phyloP scores from a whole-genome alignment of 2,113 vertebrate species.

The Narcine bancroftii region DNA sequence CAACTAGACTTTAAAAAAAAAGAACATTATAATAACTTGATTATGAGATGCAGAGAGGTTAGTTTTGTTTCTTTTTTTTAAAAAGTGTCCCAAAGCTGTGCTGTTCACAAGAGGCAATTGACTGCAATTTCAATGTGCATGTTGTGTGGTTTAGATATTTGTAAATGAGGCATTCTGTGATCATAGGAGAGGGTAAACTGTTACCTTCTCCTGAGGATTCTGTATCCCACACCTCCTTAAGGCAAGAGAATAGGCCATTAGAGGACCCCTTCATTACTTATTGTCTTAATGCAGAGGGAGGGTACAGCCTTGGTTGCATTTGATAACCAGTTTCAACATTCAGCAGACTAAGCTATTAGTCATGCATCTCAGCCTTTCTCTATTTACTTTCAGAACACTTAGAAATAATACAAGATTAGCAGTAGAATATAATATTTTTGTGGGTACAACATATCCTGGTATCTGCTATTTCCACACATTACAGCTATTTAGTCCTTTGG shows the following conservation, averaged over 20 bases:
- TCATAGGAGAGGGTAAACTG: conserved; percentile 78
- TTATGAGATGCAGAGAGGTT: neutral
- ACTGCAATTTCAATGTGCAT: conserved; percentile 26
- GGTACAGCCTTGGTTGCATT: conserved; percentile 84
- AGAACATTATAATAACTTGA: neutral
- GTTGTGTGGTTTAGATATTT: conserved; percentile 71
- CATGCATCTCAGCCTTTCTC: conserved; percentile 85
- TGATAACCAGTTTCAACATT: conserved; percentile 93
- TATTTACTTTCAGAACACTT: conserved; percentile 87
- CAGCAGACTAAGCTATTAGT: conserved; percentile 98
- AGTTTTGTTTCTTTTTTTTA: neutral
- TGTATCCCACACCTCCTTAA: conserved; percentile 77
- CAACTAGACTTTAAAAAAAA: neutral
- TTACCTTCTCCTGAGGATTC: conserved; percentile 73
- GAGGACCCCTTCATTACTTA: conserved; percentile 86
- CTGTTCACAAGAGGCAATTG: neutral
- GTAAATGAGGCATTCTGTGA: conserved; percentile 77
- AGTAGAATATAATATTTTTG: conserved; percentile 76
- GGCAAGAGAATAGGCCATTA: conserved; percentile 76
- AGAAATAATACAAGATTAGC: conserved; percentile 86
- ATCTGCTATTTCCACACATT: conserved; percentile 79
- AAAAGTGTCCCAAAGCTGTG: neutral
- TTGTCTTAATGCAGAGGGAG: conserved; percentile 93
- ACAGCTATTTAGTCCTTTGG: conserved; percentile 70
- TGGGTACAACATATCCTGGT: conserved; percentile 73